phyloP scores from a whole-genome alignment of 2,797 vertebrate species.

The Pantherophis alleghaniensis region DNA sequence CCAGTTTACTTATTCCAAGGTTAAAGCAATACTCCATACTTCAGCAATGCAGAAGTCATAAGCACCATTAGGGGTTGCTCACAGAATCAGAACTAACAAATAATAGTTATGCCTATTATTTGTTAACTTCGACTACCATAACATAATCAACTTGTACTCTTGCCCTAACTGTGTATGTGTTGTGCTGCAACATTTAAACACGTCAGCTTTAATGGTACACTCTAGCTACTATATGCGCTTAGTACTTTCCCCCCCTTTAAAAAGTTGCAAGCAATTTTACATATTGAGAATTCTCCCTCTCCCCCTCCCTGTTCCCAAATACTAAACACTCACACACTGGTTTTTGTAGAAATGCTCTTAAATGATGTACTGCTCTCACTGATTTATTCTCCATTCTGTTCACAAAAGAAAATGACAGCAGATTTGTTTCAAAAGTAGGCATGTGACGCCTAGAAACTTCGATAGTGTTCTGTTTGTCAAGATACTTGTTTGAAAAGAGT shows the following conservation, averaged over 20 bases:
- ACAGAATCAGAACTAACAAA: conserved; percentile 7
- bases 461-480: conserved; percentile 36
- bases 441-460: conserved; percentile 37
- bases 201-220: conserved; percentile 16
- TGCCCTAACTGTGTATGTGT: background rate
- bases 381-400: conserved; percentile 60
- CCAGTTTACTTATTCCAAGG: conserved; percentile 61
- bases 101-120: background rate
- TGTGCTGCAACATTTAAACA: conserved; percentile 7
- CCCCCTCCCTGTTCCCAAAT: conserved; percentile 44
- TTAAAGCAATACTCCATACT: conserved; percentile 16
- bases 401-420: conserved; percentile 57
- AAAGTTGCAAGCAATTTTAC: conserved; percentile 11
- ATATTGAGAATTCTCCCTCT: conserved; percentile 26
- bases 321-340: conserved; percentile 55
- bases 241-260: background rate
- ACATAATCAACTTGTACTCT: background rate
- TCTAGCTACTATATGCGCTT: conserved; percentile 15
- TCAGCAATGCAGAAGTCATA: conserved; percentile 10
- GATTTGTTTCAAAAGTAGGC: conserved; percentile 49
- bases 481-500: background rate
- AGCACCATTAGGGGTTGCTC: conserved; percentile 3
- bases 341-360: conserved; percentile 56
- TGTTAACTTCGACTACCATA: background rate
- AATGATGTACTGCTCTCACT: conserved; percentile 49